A percentile compares a stretch with the other conserved stretches of the same genome.
Conservation (phyloP, 1,140 invertebrate species). For the Camponotus vicinus region DNA sequence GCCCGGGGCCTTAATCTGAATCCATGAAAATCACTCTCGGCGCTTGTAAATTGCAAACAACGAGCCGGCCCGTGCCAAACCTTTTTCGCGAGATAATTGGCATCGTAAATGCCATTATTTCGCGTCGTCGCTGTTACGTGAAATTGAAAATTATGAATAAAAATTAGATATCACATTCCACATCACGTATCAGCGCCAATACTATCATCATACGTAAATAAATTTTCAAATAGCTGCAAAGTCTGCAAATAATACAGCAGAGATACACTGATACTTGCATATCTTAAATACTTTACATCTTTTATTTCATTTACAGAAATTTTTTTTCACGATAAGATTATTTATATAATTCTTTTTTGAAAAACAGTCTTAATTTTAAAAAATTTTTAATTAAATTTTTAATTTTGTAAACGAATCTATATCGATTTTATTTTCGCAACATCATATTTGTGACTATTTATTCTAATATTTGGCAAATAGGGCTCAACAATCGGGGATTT, state of each 20-base stretch:
- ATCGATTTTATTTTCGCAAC: not conserved
- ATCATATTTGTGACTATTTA: not conserved
- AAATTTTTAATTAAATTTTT: not conserved
- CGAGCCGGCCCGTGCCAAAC: conserved; percentile 11
- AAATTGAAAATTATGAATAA: conserved; percentile 47
- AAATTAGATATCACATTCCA: not conserved
- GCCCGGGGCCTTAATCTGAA: conserved; percentile 36
- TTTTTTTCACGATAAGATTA: not conserved
- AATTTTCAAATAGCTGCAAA: not conserved
- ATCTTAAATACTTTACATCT: not conserved
- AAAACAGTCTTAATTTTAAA: not conserved
- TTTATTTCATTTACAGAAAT: not conserved
- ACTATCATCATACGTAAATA: not conserved
- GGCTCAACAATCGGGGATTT: not conserved
- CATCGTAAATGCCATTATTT: conserved; percentile 6
- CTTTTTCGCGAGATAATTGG: conserved; percentile 35
- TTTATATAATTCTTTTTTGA: not conserved
- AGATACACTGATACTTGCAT: not conserved
- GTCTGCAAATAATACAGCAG: not conserved
- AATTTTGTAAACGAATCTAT: not conserved
- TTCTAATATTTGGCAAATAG: not conserved
- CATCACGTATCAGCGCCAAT: not conserved
- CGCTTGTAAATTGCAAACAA: conserved; percentile 39
- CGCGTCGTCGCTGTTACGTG: not conserved
- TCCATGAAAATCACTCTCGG: conserved; percentile 55